Conservation (phyloP, 2,797 vertebrate genomes). For the Hydrolagus colliei region DNA sequence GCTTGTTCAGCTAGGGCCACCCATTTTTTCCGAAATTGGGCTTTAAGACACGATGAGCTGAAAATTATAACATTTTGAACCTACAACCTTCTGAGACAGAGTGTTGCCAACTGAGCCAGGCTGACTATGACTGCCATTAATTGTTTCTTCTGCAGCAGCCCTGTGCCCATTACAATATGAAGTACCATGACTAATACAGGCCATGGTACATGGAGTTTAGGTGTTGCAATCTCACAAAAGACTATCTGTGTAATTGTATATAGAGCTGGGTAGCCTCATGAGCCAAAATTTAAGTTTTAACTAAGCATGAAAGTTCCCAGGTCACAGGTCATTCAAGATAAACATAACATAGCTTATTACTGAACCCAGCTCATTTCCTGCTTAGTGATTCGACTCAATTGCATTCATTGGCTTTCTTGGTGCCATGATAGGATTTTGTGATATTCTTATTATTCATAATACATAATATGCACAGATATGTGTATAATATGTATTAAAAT, state of each 20-base stretch:
- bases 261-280: neutral
- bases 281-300: neutral
- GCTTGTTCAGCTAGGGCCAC: too few species aligned
- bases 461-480: neutral
- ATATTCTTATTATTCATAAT: neutral
- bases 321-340: neutral
- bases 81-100: too few species aligned
- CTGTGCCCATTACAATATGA: too few species aligned
- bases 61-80: too few species aligned
- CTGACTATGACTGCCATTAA: too few species aligned
- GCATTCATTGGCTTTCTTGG: neutral
- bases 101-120: too few species aligned
- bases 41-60: too few species aligned
- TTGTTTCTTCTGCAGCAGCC: too few species aligned
- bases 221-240: neutral
- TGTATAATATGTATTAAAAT: neutral
- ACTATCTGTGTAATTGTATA: neutral
- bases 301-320: neutral
- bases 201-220: neutral
- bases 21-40: too few species aligned
- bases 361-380: neutral
- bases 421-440: neutral
- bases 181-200: neutral
- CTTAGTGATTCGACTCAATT: neutral
- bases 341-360: neutral